phyloP scores from a whole-genome alignment of 2,797 vertebrate species.

The Notolabrus celidotus region DNA sequence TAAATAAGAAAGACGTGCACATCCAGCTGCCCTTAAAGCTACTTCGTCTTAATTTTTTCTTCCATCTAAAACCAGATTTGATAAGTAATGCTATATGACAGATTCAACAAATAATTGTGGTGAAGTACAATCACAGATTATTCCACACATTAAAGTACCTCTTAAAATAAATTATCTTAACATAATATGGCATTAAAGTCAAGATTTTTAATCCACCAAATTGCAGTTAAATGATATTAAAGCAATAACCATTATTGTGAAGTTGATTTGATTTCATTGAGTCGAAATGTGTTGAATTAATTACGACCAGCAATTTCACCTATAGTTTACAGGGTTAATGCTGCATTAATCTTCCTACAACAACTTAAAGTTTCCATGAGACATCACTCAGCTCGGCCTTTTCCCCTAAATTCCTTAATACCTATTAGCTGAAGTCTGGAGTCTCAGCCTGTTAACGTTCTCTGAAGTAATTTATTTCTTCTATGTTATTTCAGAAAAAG shows the following conservation, averaged over 20 bases:
- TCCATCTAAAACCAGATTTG: too few species aligned
- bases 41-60: too few species aligned
- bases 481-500: conserved; percentile 9
- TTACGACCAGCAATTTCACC: background rate
- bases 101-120: too few species aligned
- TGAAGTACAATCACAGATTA: too few species aligned
- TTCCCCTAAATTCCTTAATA: conserved; percentile 23
- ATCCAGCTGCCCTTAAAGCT: too few species aligned
- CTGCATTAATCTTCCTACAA: background rate
- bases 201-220: background rate
- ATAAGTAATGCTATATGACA: too few species aligned
- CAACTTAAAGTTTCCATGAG: background rate
- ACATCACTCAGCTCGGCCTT: conserved; percentile 8
- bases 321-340: background rate
- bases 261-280: too few species aligned
- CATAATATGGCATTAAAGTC: too few species aligned
- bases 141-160: too few species aligned
- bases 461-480: conserved; percentile 27
- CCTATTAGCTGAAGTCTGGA: conserved; percentile 6
- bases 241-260: background rate
- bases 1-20: too few species aligned
- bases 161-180: too few species aligned
- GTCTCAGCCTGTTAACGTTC: conserved; percentile 20
- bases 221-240: background rate
- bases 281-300: background rate